Evolutionary conservation across 2,888 invertebrate species (phyloP).

Genomic region (Drosophila sordidula): DNA sequence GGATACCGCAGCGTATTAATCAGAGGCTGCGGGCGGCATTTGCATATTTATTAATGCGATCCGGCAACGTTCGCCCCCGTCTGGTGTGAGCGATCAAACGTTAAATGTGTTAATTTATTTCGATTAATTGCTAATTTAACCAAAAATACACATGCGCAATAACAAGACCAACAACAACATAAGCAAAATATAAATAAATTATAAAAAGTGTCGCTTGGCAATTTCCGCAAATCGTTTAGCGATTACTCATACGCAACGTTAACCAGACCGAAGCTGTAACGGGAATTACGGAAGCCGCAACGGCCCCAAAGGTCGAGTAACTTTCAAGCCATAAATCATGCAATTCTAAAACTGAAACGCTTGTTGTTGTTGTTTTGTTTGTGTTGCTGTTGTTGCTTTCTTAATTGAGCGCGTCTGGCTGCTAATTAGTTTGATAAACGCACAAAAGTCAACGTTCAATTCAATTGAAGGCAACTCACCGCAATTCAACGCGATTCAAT

Average conservation of each 20-base stretch:
- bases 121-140: slow-evolving; percentile 70
- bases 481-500: slow-evolving; percentile 20
- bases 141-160: slow-evolving; percentile 24
- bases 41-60: slow-evolving; percentile 58
- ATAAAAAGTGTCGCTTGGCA: slow-evolving; percentile 41
- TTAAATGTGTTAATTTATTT: slow-evolving; percentile 64
- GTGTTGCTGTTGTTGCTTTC: slow-evolving; percentile 8
- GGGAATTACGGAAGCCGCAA: slow-evolving; percentile 13
- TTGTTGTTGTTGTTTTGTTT: slow-evolving; percentile 11
- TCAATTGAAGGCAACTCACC: slow-evolving; percentile 31
- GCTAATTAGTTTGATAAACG: slow-evolving; percentile 60
- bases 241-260: slow-evolving; percentile 64
- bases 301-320: slow-evolving; percentile 57
- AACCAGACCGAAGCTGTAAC: slow-evolving; percentile 29
- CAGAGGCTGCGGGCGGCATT: slow-evolving; percentile 48
- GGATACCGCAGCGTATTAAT: slow-evolving; percentile 29
- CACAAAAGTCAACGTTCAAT: slow-evolving; percentile 51
- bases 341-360: slow-evolving; percentile 58
- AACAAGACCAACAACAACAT: neutral
- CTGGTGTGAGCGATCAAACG: slow-evolving; percentile 27
- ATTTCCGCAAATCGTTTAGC: slow-evolving; percentile 49
- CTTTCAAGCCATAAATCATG: slow-evolving; percentile 60
- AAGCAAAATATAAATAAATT: slow-evolving; percentile 40
- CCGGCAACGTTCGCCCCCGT: slow-evolving; percentile 8
- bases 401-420: slow-evolving; percentile 52